Conservation (phyloP, 2,797 vertebrate species). For the Tympanoctomys barrerae region DNA sequence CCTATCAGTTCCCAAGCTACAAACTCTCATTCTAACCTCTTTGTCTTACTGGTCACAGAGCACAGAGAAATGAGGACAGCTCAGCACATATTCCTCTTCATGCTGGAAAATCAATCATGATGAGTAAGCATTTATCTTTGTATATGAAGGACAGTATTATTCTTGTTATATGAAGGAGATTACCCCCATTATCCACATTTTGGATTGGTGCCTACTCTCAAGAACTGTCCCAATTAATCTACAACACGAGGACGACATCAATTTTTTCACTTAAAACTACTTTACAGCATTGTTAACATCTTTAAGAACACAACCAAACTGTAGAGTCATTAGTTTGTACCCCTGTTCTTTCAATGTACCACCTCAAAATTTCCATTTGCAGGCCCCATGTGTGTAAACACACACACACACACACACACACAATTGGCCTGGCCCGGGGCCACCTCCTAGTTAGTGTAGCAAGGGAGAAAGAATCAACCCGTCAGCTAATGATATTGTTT, state of each 20-base stretch:
- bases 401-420: neutral
- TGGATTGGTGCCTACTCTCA: conserved; percentile 70
- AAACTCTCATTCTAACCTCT: conserved; percentile 61
- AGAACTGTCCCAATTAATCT: conserved; percentile 66
- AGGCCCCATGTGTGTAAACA: neutral
- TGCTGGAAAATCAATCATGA: conserved; percentile 66
- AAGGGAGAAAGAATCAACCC: conserved; percentile 46
- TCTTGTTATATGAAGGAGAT: conserved; percentile 74
- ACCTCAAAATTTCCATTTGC: conserved; percentile 46
- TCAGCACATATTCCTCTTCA: conserved; percentile 70
- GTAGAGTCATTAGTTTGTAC: conserved; percentile 11
- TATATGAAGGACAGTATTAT: conserved; percentile 76
- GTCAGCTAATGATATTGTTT: conserved; percentile 58
- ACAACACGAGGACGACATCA: conserved; percentile 37
- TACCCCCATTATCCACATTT: conserved; percentile 72
- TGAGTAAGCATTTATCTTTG: conserved; percentile 79
- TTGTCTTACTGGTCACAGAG: conserved; percentile 48
- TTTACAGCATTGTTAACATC: conserved; percentile 38
- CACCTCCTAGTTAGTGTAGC: conserved; percentile 56
- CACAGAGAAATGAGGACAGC: conserved; percentile 57
- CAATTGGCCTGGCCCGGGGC: neutral
- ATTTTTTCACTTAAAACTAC: conserved; percentile 53
- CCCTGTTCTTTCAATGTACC: conserved; percentile 26
- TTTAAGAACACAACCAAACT: conserved; percentile 35
- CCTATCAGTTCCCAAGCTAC: conserved; percentile 44